Base-by-base conservation (phyloP, 2,888 invertebrate species). In the Caenorhabditis sinica region DNA sequence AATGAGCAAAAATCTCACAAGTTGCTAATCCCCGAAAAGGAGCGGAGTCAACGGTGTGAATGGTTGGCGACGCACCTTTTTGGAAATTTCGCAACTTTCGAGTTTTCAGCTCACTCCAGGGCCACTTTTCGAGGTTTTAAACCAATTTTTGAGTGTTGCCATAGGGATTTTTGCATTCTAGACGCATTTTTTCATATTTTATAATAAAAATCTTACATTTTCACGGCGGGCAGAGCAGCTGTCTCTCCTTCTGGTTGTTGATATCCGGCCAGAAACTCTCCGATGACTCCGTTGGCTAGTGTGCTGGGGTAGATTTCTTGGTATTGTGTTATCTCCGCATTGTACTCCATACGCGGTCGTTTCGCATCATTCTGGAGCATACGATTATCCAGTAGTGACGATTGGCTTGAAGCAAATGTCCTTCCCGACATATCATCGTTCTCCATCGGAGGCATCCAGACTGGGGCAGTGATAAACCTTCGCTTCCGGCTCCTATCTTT, bases 381-480 rank as follows among this genome's bases (percentile, higher is more conserved):
- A 30, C 25, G 33, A 20, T 11, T 49, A 0, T 49, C 53, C 1
- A 82, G 77, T 2, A 85, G 60, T 15, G 81, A 77, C 15, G 30
- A 33, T 33, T 77, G 81, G 49, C 81, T 71, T n/a, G 82, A 76
- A 25, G 13, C 40, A 23, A 1, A 72, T 45, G 3, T 8, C 40
- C 1, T 33, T 33, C 9, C 36, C 20, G 9, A n/a, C n/a, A n/a
- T n/a, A n/a, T n/a, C n/a, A n/a, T n/a, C n/a, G n/a, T n/a, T n/a
- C n/a, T 82, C 83, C 20, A 72, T 85, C 2, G 89, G 87, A 15
- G 88, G 89, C 40, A 80, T 73, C 87, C 88, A 89, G 13, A 82
- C 72, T 6, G 83, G 82, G 0, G 89, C 89, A 13, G 53, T 56
- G 25, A 88, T 68, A 3, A 85, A 75, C 25, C 71, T 76, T 17